Evolutionary conservation across 1,140 invertebrate species (phyloP).

Genomic region (Maniola jurtina): DNA sequence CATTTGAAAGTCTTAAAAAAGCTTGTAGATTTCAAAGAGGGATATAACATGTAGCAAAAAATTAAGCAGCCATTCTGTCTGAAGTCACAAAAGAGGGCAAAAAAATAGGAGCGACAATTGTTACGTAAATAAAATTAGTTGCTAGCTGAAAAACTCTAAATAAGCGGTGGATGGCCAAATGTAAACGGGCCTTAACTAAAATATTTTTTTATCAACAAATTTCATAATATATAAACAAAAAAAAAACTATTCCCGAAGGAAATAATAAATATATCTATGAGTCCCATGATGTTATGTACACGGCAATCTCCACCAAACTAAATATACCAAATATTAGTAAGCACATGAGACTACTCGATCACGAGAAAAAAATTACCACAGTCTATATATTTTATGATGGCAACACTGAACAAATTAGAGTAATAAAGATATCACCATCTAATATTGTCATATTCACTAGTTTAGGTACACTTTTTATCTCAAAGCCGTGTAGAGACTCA

Average conservation of each 20-base stretch:
- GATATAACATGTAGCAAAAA: background rate
- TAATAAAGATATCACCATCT: slow-evolving; percentile 2
- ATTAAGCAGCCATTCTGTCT: background rate
- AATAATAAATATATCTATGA: slow-evolving; percentile 23
- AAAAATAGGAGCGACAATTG: background rate
- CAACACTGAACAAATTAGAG: slow-evolving; percentile 1
- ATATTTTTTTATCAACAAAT: background rate
- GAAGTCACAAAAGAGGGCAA: background rate
- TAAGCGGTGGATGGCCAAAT: background rate
- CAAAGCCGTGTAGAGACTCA: slow-evolving; percentile 96
- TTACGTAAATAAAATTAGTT: background rate
- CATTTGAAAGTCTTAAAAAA: background rate
- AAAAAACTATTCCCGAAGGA: slow-evolving; percentile 14
- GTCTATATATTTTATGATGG: slow-evolving; percentile 9
- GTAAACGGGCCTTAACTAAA: slow-evolving; percentile 1
- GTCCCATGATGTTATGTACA: slow-evolving; percentile 14
- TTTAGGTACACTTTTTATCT: slow-evolving; percentile 48
- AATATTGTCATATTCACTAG: slow-evolving; percentile 7
- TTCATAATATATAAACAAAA: slow-evolving; percentile 14
- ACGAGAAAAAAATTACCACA: slow-evolving; percentile 1
- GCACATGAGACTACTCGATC: slow-evolving; percentile 1
- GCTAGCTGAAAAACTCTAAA: background rate
- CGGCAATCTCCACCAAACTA: slow-evolving; percentile 13
- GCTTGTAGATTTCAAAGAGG: background rate
- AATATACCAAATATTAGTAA: slow-evolving; percentile 1